Evolutionary conservation across 2,888 invertebrate species (phyloP).

Genomic region (Trissoscelio sp.): DNA sequence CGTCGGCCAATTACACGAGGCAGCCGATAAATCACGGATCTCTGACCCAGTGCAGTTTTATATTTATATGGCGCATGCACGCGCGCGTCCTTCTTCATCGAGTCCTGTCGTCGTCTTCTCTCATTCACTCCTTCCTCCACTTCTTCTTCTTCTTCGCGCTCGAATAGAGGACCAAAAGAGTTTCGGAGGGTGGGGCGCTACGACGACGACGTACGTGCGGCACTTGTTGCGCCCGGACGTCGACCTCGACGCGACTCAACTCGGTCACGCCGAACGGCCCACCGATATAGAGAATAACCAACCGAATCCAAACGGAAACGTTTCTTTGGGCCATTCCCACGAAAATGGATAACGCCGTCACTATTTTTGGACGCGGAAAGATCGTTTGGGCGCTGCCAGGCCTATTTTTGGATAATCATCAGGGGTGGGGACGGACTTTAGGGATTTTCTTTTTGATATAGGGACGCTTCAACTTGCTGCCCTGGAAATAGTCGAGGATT

Average conservation of each 20-base stretch:
- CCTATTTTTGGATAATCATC: conserved; percentile 31
- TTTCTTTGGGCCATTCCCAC: conserved; percentile 60
- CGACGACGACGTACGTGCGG: conserved; percentile 78
- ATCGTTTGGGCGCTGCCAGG: conserved; percentile 27
- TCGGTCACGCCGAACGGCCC: conserved; percentile 51
- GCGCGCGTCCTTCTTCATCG: conserved; percentile 50
- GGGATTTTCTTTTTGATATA: conserved; percentile 8
- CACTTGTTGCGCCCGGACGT: conserved; percentile 83
- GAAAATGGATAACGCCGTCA: conserved; percentile 61
- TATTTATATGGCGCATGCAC: conserved; percentile 76
- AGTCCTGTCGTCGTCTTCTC: conserved; percentile 39
- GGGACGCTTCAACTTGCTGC: neutral
- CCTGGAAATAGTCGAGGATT: too few species aligned
- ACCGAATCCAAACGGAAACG: conserved; percentile 59
- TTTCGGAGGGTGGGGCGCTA: conserved; percentile 60
- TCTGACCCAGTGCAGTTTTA: conserved; percentile 83
- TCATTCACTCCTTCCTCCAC: conserved; percentile 49
- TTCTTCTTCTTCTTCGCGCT: neutral
- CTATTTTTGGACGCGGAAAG: conserved; percentile 58
- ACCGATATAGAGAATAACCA: conserved; percentile 46
- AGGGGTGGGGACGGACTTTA: neutral
- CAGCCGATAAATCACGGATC: conserved; percentile 82
- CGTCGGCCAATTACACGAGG: conserved; percentile 78
- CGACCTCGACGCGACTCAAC: conserved; percentile 77
- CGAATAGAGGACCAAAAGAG: too few species aligned